phyloP scores from a whole-genome alignment of 2,113 vertebrate species.

The Pao palembangensis region DNA sequence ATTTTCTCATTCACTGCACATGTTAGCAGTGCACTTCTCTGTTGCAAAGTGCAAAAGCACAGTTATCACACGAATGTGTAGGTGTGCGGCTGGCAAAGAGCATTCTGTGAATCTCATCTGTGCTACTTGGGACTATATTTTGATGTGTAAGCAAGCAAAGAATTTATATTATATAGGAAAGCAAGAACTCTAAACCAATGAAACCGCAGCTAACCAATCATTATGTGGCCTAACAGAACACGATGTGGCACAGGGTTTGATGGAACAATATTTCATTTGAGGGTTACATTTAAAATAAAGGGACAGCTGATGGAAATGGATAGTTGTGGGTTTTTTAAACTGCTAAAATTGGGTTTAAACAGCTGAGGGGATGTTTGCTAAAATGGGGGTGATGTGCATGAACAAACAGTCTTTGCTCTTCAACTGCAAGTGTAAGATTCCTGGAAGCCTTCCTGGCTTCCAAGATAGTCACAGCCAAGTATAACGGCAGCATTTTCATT shows the following conservation, averaged over 20 bases:
- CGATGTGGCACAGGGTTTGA: slow-evolving; percentile 30
- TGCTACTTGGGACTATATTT: slow-evolving; percentile 37
- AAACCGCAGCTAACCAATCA: slow-evolving; percentile 52
- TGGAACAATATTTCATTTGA: slow-evolving; percentile 34
- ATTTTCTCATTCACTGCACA: slow-evolving; percentile 2
- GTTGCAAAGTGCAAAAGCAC: slow-evolving; percentile 24
- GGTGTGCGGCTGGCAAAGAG: slow-evolving; percentile 30
- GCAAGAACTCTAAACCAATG: slow-evolving; percentile 32
- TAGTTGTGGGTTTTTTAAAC: slow-evolving; percentile 51
- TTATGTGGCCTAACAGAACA: slow-evolving; percentile 66
- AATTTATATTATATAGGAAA: slow-evolving; percentile 60
- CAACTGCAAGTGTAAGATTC: slow-evolving; percentile 65
- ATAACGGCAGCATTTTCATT: slow-evolving; percentile 46
- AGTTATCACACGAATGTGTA: slow-evolving; percentile 38
- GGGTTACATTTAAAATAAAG: slow-evolving; percentile 42
- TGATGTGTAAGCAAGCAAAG: slow-evolving; percentile 54
- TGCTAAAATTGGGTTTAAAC: slow-evolving; percentile 54
- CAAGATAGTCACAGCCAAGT: slow-evolving; percentile 45
- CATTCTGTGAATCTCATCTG: slow-evolving; percentile 31
- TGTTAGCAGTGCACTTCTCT: slow-evolving; percentile 14
- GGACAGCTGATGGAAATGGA: slow-evolving; percentile 9
- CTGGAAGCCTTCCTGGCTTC: slow-evolving; percentile 48
- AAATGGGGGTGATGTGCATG: slow-evolving; percentile 23
- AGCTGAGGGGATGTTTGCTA: slow-evolving; percentile 42
- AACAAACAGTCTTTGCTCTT: slow-evolving; percentile 51